phyloP scores from a whole-genome alignment of 2,797 vertebrate genomes.

The Crocidura indochinensis region DNA sequence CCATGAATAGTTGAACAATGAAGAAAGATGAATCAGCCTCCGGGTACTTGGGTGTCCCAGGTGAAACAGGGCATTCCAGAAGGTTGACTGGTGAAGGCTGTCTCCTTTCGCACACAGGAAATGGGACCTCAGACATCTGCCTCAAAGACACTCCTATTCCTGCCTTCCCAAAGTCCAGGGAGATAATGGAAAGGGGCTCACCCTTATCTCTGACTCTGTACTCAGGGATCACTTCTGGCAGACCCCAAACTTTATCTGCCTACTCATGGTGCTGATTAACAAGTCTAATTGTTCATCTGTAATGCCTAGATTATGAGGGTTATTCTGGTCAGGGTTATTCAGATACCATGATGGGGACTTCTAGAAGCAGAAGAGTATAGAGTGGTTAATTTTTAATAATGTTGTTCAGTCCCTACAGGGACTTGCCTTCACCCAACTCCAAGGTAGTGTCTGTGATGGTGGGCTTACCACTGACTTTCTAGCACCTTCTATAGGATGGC shows the following conservation, averaged over 20 bases:
- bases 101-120: neutral
- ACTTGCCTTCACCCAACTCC: neutral
- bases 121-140: neutral
- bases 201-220: no score
- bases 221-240: no score
- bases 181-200: neutral
- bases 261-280: neutral
- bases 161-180: neutral
- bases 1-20: slow-evolving; percentile 45
- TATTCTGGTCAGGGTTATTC: neutral
- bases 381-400: neutral
- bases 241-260: neutral
- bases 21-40: slow-evolving; percentile 58
- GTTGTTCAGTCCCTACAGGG: no score
- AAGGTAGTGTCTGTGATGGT: no score
- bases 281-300: neutral
- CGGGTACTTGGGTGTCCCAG: neutral
- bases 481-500: no score
- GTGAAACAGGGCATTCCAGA: slow-evolving; percentile 23
- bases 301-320: neutral
- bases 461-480: no score
- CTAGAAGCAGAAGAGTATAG: neutral
- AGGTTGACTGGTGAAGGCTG: neutral
- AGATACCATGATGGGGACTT: neutral
- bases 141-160: neutral